phyloP scores from a whole-genome alignment of 2,113 vertebrate genomes.

The Anhinga anhinga region DNA sequence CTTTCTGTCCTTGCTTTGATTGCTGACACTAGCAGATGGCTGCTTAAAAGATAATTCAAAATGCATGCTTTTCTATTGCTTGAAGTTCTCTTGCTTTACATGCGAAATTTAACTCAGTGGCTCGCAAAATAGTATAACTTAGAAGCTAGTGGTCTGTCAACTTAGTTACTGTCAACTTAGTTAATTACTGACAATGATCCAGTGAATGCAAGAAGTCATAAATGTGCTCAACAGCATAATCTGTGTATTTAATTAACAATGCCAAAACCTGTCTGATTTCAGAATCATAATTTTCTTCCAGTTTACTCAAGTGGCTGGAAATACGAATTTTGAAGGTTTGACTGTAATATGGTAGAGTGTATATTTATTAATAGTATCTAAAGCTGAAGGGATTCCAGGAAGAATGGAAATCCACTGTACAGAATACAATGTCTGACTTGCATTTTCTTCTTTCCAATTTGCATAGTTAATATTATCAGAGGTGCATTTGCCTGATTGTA shows the following conservation, averaged over 20 bases:
- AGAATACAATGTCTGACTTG: neutral
- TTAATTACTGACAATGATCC: neutral
- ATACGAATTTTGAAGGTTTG: neutral
- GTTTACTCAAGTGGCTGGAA: neutral
- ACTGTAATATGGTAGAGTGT: neutral
- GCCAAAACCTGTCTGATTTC: neutral
- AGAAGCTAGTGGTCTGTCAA: neutral
- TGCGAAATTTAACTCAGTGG: neutral
- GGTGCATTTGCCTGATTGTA: neutral
- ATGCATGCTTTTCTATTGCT: neutral
- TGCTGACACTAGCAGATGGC: neutral
- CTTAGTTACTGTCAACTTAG: neutral
- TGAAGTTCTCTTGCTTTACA: neutral
- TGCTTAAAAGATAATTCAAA: neutral
- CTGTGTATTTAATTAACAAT: neutral
- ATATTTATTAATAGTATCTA: neutral
- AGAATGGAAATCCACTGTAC: neutral
- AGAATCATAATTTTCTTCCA: neutral
- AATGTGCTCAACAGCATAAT: neutral
- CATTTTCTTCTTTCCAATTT: neutral
- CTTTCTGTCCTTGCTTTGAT: neutral
- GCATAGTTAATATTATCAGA: neutral
- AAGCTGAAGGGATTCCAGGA: neutral
- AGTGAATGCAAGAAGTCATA: neutral
- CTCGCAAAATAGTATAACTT: neutral